A percentile compares a stretch with the other conserved stretches of the same genome.
phyloP scores from a whole-genome alignment of 2,888 invertebrate genomes.

The Zygaena filipendulae region DNA sequence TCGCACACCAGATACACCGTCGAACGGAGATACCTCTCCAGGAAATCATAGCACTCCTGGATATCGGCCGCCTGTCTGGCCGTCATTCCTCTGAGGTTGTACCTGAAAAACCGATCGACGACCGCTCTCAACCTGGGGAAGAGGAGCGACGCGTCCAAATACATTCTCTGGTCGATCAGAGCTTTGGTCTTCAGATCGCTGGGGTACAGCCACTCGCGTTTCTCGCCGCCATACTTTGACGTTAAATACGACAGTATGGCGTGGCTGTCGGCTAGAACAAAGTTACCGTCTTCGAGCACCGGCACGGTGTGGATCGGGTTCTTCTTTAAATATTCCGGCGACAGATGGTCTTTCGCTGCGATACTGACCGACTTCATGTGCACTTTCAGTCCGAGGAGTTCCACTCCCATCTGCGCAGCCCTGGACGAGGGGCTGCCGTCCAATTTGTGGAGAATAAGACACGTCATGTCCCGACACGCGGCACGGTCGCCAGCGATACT shows the following conservation, averaged over 20 bases:
- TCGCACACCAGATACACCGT: conserved; percentile 23
- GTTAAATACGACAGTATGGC: conserved; percentile 31
- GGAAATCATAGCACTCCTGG: conserved; percentile 24
- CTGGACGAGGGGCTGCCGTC: conserved; percentile 27
- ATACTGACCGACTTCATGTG: conserved; percentile 21
- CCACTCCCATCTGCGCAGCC: conserved; percentile 25
- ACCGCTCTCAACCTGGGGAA: conserved; percentile 19
- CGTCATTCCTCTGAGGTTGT: conserved; percentile 14
- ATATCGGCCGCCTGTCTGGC: conserved; percentile 17
- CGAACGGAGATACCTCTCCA: conserved; percentile 28
- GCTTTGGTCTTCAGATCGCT: conserved; percentile 24
- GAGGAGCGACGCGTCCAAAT: conserved; percentile 24
- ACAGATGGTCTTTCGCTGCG: conserved; percentile 16
- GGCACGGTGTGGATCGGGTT: conserved; percentile 31
- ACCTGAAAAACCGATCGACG: conserved; percentile 5
- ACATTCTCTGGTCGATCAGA: conserved; percentile 26
- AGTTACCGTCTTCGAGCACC: conserved; percentile 30
- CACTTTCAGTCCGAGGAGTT: conserved; percentile 24
- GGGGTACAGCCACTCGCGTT: conserved; percentile 25
- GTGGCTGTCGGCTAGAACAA: conserved; percentile 28
- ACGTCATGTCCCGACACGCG: no score
- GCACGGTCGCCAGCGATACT: no score
- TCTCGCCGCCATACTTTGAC: conserved; percentile 31
- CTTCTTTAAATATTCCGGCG: conserved; percentile 27
- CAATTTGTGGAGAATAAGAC: no score